Conservation (phyloP, 2,797 vertebrate genomes). For the Triplophysa bombifrons region DNA sequence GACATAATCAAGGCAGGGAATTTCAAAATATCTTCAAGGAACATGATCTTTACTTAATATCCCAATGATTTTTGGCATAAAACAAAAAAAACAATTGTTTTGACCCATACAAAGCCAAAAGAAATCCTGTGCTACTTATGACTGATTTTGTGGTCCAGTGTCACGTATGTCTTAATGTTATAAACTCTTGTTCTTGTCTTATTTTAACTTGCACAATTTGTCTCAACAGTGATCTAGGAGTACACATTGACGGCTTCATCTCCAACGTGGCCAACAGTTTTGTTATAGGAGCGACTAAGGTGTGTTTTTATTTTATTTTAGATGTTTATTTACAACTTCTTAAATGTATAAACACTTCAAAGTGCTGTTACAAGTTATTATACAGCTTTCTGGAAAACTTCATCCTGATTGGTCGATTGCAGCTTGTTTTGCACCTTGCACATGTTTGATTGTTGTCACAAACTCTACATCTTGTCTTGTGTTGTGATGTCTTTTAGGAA, state of each 20-base stretch:
- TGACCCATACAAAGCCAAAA: too few species aligned
- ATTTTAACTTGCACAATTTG: not conserved
- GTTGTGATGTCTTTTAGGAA: conserved; percentile 74
- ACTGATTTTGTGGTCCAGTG: not conserved
- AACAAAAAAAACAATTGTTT: too few species aligned
- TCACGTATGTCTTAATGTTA: too few species aligned
- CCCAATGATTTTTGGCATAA: too few species aligned
- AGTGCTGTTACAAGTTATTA: not conserved
- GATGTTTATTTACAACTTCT: too few species aligned
- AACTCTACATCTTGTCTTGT: not conserved
- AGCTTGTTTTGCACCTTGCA: not conserved
- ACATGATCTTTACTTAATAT: too few species aligned
- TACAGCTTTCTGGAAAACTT: not conserved
- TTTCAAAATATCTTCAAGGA: too few species aligned
- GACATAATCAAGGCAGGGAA: too few species aligned
- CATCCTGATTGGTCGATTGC: not conserved
- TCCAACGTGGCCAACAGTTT: conserved; percentile 96
- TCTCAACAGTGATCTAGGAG: conserved; percentile 87
- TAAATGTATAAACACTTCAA: not conserved
- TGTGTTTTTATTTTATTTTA: conserved; percentile 55
- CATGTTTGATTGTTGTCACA: not conserved
- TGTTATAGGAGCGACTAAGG: conserved; percentile 89
- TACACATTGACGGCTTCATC: conserved; percentile 96
- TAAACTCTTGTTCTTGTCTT: not conserved
- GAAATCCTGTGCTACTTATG: too few species aligned